Evolutionary conservation across 2,888 invertebrate genomes (phyloP), one percentile per base, ranked within the genome.

Genomic region (Drosophila lutescens): DNA sequence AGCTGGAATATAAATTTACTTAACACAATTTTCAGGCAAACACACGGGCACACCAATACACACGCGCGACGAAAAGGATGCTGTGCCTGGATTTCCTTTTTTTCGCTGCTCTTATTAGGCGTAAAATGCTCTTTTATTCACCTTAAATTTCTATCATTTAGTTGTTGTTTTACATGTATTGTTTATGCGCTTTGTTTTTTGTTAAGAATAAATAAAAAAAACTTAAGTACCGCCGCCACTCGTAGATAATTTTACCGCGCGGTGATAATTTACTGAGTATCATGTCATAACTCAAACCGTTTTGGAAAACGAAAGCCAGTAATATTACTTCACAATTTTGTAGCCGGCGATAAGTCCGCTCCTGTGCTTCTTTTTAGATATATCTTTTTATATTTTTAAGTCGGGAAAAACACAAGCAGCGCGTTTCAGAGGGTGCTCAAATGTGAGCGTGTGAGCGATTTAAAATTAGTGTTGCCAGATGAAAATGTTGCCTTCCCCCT

Each of bases 21-120:
- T 44, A 69, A 62, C 38, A 62, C 47, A 47, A 40, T 47, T 65
- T 63, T 41, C 38, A 56, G 8, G 40, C 40, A 8, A 32, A 9
- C 56, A 57, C 43, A 43, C 68, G 61, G 60, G 46, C 51, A 54
- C 44, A 41, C 47, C 4, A 10, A 41, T 17, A 5, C 41, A 47
- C 51, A 49, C 60, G 47, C 26, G 47, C 41, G 20, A 43, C 66
- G 59, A 74, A 73, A 79, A 86, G 88, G 83, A 83, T 83, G 88
- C 83, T 83, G 76, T 15, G 40, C 44, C 41, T 49, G 47, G 23
- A 53, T 51, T 66, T 65, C 74, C 69, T 71, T 65, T 73, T 73
- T 67, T 74, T 65, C 67, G 56, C 61, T 44, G 20, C 36, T 10
- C 20, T 13, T 36, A 59, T 38, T 12, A 13, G 13, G 38, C 46